These are phyloP conservation scores for Gracilinanus agilis DNA, from an alignment of 2,113 vertebrate genomes.

Conservation along the genomic window DNA sequence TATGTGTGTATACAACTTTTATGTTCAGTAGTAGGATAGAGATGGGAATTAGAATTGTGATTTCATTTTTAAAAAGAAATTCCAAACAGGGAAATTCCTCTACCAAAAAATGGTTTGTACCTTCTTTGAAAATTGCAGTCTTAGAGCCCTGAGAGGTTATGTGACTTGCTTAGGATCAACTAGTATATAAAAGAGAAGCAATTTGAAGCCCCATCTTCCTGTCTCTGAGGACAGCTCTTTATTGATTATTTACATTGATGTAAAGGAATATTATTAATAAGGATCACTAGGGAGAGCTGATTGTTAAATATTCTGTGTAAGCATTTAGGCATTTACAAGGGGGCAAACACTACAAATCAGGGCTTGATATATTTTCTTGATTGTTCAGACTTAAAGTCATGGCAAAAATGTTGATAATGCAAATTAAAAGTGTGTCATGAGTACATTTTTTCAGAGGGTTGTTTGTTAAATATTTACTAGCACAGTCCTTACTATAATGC, in stretches of 20 bases:
- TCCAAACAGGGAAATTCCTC: neutral
- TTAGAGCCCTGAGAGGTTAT: neutral
- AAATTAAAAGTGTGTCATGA: neutral
- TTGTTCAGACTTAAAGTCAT: neutral
- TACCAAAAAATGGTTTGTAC: neutral
- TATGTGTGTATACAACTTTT: neutral
- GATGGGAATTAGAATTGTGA: neutral
- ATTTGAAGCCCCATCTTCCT: neutral
- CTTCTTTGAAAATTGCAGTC: neutral
- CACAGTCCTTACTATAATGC: neutral
- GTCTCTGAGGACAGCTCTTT: neutral
- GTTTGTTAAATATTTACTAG: neutral
- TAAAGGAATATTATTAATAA: neutral
- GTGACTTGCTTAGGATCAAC: neutral
- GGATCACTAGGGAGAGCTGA: neutral
- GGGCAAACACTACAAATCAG: neutral
- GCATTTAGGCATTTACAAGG: neutral
- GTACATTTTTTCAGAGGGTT: neutral
- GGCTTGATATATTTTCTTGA: neutral
- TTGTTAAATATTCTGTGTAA: neutral
- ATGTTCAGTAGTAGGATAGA: neutral
- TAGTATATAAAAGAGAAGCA: neutral
- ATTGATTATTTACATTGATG: neutral
- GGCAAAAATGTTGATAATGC: neutral
- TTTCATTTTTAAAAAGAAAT: neutral